Percentiles rank a stretch among this genome's conserved stretches.
These are phyloP conservation scores for Orchestia grillus DNA, from an alignment of 1,140 invertebrate species.

Conservation along the genomic window DNA sequence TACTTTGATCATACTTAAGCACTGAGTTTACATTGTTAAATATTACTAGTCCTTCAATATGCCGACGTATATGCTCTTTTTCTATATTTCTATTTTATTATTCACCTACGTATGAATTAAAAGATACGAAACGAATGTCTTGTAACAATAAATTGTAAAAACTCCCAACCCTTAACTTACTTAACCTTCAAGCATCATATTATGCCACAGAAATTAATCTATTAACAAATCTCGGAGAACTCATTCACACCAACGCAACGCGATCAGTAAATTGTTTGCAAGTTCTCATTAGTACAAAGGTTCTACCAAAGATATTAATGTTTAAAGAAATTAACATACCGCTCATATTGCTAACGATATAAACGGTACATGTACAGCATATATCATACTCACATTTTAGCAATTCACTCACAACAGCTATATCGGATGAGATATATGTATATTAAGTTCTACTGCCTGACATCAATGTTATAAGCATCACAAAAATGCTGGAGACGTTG, in stretches of 20 bases:
- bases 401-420: too few relatives aligned
- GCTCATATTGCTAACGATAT: not conserved
- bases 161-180: not conserved
- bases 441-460: too few relatives aligned
- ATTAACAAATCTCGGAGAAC: not conserved
- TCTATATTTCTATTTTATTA: not conserved
- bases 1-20: not conserved
- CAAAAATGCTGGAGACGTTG: too few relatives aligned
- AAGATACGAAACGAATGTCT: not conserved
- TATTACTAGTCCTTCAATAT: not conserved
- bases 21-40: not conserved
- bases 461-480: too few relatives aligned
- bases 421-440: too few relatives aligned
- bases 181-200: not conserved
- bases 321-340: too few relatives aligned
- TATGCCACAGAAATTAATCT: not conserved
- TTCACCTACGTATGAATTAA: not conserved
- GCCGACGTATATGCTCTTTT: not conserved
- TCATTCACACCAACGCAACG: not conserved
- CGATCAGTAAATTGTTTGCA: not conserved
- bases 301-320: not conserved
- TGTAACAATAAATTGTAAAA: not conserved
- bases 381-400: not conserved
- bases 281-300: not conserved
- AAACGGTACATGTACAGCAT: not conserved